A percentile compares a stretch with the other conserved stretches of the same genome.
These are phyloP conservation scores for Nomada ruficornis DNA, from an alignment of 2,888 invertebrate species.

Conservation along the genomic window DNA sequence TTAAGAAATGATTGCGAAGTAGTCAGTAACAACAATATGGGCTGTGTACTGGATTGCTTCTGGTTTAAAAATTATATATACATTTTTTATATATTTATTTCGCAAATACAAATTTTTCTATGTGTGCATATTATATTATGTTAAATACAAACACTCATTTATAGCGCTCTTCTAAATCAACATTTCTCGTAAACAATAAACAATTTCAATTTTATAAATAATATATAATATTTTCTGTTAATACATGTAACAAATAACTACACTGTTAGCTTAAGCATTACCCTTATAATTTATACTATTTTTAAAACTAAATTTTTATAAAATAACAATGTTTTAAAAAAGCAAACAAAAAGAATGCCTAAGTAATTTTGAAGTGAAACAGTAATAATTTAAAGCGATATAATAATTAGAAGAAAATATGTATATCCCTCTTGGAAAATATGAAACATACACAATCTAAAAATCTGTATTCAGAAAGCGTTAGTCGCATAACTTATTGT, in stretches of 20 bases:
- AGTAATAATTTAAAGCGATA: neutral
- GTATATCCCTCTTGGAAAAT: no score
- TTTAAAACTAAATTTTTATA: no score
- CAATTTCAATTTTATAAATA: no score
- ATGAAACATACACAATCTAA: no score
- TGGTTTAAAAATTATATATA: conserved; percentile 3
- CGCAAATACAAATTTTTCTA: neutral
- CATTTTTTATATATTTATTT: neutral
- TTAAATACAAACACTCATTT: neutral
- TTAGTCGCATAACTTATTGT: neutral
- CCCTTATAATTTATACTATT: no score
- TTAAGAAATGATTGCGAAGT: conserved; percentile 3
- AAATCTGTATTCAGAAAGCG: no score
- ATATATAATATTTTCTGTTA: no score
- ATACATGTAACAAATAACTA: no score
- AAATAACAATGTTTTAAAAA: neutral
- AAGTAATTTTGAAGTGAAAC: neutral
- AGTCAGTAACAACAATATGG: conserved; percentile 48
- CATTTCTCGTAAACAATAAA: no score
- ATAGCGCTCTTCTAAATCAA: neutral
- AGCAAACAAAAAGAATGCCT: no score
- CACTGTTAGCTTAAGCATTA: no score
- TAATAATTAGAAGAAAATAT: no score
- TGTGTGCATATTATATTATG: neutral
- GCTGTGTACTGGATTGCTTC: conserved; percentile 45